phyloP scores from a whole-genome alignment of 64 coral and sea anemone species.

The Dendrophyllia cribrosa region DNA sequence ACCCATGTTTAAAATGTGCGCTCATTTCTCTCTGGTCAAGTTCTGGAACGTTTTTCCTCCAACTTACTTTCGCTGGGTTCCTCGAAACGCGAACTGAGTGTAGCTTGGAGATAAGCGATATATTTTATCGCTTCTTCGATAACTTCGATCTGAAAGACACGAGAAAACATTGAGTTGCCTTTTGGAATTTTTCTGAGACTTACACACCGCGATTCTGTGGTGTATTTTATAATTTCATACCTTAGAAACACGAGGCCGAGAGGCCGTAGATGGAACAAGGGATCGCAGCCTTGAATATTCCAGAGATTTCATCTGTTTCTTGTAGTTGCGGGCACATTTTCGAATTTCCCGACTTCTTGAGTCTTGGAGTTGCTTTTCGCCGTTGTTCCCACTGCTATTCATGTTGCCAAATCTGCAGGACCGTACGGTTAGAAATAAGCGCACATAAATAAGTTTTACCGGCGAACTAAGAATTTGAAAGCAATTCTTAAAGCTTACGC shows the following conservation, averaged over 20 bases:
- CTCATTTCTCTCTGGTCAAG: slow-evolving; percentile 78
- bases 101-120: slow-evolving; percentile 91
- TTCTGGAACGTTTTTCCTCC: slow-evolving; percentile 77
- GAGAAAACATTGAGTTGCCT: slow-evolving; percentile 27
- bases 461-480: slow-evolving; percentile 32
- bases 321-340: slow-evolving; percentile 75
- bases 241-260: slow-evolving; percentile 85
- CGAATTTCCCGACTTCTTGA: slow-evolving; percentile 59
- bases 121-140: slow-evolving; percentile 99
- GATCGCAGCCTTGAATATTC: slow-evolving; percentile 91
- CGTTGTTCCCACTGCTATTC: slow-evolving; percentile 1
- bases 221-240: slow-evolving; percentile 41
- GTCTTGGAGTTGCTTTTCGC: slow-evolving; percentile 53
- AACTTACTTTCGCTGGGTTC: slow-evolving; percentile 66
- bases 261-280: slow-evolving; percentile 84
- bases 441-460: slow-evolving; percentile 64
- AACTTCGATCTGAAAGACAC: slow-evolving; percentile 85
- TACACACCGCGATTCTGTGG: background rate
- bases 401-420: slow-evolving; percentile 76
- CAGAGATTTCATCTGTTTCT: slow-evolving; percentile 86
- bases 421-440: slow-evolving; percentile 51
- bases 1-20: slow-evolving; percentile 68
- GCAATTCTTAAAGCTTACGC: background rate
- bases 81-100: slow-evolving; percentile 68
- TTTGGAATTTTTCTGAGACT: slow-evolving; percentile 22